phyloP scores from a whole-genome alignment of 2,888 invertebrate species.

The Dione vanillae region DNA sequence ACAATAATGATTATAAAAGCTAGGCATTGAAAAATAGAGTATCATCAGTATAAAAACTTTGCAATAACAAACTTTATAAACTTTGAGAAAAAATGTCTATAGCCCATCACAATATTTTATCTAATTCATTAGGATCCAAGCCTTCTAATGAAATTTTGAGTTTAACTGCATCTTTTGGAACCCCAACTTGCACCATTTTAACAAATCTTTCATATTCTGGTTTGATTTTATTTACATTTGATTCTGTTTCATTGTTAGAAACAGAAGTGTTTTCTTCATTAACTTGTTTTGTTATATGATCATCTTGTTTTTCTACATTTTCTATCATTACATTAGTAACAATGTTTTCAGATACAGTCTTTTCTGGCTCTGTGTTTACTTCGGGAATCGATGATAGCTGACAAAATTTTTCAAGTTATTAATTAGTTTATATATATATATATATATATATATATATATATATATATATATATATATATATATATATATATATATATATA shows the following conservation, averaged over 20 bases:
- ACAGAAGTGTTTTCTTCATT: conserved; percentile 27
- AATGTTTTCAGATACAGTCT: conserved; percentile 26
- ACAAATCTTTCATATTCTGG: conserved; percentile 90
- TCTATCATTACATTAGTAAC: conserved; percentile 12
- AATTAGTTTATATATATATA: no score
- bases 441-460: no score
- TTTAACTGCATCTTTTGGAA: conserved; percentile 92
- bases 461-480: no score
- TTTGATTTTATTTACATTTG: conserved; percentile 66
- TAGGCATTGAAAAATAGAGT: conserved; percentile 24
- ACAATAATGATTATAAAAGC: conserved; percentile 31
- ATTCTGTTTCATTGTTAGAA: conserved; percentile 14
- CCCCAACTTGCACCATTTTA: conserved; percentile 95
- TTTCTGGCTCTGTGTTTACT: conserved; percentile 54
- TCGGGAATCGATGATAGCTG: conserved; percentile 83
- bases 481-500: no score
- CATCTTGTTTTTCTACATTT: conserved; percentile 38
- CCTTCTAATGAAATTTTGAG: conserved; percentile 93
- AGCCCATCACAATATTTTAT: conserved; percentile 67
- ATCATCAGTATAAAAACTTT: conserved; percentile 29
- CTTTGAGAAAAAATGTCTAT: conserved; percentile 2
- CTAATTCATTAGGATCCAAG: conserved; percentile 89
- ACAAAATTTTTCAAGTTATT: conserved; percentile 44
- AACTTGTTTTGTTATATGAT: conserved; percentile 30
- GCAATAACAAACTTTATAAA: conserved; percentile 18